A percentile compares a stretch with the other conserved stretches of the same genome.
These are phyloP conservation scores for Trachymyrmex septentrionalis DNA, from an alignment of 1,140 invertebrate species.

Conservation along the genomic window DNA sequence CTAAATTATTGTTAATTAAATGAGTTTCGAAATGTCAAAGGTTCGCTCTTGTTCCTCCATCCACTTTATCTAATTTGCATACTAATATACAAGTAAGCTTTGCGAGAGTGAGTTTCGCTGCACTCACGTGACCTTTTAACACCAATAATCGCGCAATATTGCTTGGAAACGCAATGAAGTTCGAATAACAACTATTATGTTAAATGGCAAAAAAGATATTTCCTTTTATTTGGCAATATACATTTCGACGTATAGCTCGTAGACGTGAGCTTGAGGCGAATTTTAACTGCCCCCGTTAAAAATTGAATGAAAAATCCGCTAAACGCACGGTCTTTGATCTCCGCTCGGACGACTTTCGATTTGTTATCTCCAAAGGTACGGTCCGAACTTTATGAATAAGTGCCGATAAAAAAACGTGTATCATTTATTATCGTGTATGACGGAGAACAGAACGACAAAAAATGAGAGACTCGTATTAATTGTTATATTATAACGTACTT, in stretches of 20 bases:
- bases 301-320: background rate
- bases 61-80: background rate
- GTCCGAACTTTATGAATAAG: background rate
- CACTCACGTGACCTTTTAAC: background rate
- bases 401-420: background rate
- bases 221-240: background rate
- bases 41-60: too few species aligned
- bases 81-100: background rate
- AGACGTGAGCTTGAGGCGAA: background rate
- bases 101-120: background rate
- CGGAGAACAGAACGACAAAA: background rate
- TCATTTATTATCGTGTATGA: background rate
- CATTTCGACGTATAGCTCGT: background rate
- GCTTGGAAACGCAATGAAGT: background rate
- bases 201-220: background rate
- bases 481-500: too few species aligned
- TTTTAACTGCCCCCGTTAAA: background rate
- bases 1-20: conserved; percentile 23
- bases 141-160: background rate
- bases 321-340: conserved; percentile 18
- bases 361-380: background rate
- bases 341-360: background rate
- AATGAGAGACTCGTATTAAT: background rate
- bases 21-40: background rate
- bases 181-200: background rate